Evolutionary conservation across 2,797 vertebrate genomes (phyloP).

Genomic region (Pachyuromys duprasi): DNA sequence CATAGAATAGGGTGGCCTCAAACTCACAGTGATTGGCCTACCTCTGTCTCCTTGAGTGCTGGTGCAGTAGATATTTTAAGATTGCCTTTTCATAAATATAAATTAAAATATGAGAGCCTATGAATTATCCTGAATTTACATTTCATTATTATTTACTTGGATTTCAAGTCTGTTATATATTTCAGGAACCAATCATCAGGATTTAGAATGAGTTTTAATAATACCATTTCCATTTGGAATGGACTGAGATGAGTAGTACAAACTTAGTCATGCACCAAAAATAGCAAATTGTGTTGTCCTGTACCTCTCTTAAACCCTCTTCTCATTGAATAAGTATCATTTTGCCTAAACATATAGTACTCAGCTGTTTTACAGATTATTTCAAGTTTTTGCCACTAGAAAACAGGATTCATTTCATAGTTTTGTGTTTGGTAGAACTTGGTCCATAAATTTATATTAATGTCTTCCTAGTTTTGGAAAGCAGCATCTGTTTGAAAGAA

Average conservation of each 20-base stretch:
- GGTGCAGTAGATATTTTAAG: slow-evolving; percentile 34
- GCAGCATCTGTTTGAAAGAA: slow-evolving; percentile 29
- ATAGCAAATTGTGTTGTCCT: slow-evolving; percentile 35
- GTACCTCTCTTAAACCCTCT: background rate
- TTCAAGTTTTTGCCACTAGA: slow-evolving; percentile 15
- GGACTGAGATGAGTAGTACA: background rate
- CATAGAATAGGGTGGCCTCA: no score
- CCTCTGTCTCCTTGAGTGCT: background rate
- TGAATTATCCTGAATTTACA: slow-evolving; percentile 22
- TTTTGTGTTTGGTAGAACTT: slow-evolving; percentile 24
- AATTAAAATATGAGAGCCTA: background rate
- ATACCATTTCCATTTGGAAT: slow-evolving; percentile 48
- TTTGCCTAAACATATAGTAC: background rate
- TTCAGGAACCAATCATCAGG: background rate
- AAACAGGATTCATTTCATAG: background rate
- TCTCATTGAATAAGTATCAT: slow-evolving; percentile 29
- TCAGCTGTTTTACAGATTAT: background rate
- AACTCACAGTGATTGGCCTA: background rate
- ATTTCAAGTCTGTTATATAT: slow-evolving; percentile 48
- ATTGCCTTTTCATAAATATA: slow-evolving; percentile 26
- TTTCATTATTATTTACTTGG: slow-evolving; percentile 31
- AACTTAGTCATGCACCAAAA: background rate
- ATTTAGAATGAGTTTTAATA: slow-evolving; percentile 20
- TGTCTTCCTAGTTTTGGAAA: background rate
- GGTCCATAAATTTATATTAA: background rate